Percentiles rank a stretch among this genome's conserved stretches.
Evolutionary conservation across 2,113 vertebrate genomes (phyloP).

Genomic region (Mormyrus iriodes): DNA sequence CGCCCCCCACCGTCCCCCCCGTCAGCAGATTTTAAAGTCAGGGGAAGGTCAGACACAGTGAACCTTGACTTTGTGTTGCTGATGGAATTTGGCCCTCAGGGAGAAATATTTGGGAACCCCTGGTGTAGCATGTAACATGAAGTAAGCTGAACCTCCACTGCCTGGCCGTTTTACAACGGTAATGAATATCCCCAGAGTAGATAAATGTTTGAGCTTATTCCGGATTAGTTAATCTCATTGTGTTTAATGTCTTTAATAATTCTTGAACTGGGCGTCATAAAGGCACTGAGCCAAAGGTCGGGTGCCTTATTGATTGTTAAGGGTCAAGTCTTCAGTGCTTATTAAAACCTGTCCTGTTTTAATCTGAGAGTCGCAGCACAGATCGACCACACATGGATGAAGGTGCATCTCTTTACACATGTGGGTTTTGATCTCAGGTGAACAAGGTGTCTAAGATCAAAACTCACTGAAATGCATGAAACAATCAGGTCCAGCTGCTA

Average conservation of each 20-base stretch:
- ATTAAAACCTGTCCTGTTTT: neutral
- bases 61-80: neutral
- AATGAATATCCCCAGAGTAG: neutral
- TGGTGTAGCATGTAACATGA: neutral
- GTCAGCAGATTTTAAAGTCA: neutral
- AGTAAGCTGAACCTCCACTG: neutral
- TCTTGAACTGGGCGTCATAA: neutral
- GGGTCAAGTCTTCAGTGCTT: neutral
- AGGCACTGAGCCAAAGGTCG: neutral
- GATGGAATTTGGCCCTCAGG: neutral
- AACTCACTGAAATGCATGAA: neutral
- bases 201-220: neutral
- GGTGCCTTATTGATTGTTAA: conserved; percentile 3
- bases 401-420: neutral
- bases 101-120: neutral
- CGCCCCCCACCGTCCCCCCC: neutral
- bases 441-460: neutral
- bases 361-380: neutral
- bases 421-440: neutral
- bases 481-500: neutral
- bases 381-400: neutral
- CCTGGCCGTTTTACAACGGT: neutral
- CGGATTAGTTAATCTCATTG: conserved; percentile 8
- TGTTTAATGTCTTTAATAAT: conserved; percentile 15
- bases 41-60: neutral